Percentiles rank a stretch among this genome's conserved stretches.
Evolutionary conservation across 2,888 invertebrate genomes (phyloP).

Genomic region (Glomeris marginata): DNA sequence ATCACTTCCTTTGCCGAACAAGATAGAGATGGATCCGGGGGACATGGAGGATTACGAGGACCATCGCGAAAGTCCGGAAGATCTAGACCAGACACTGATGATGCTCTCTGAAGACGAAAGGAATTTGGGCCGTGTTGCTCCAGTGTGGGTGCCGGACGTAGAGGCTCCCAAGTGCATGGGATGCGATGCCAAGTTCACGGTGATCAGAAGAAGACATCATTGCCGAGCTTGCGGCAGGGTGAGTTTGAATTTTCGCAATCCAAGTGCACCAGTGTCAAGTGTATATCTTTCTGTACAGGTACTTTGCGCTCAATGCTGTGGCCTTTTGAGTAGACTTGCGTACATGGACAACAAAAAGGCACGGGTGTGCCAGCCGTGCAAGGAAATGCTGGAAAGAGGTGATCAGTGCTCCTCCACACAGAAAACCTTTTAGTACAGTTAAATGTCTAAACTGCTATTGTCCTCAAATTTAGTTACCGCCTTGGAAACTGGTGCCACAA

Average conservation of each 20-base stretch:
- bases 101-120: conserved; percentile 21
- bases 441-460: background rate
- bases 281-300: conserved; percentile 37
- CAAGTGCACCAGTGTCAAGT: background rate
- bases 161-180: conserved; percentile 68
- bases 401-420: background rate
- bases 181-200: conserved; percentile 62
- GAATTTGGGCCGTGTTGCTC: conserved; percentile 53
- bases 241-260: conserved; percentile 19
- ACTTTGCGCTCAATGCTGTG: conserved; percentile 62
- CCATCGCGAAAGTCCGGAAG: conserved; percentile 8
- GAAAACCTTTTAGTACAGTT: background rate
- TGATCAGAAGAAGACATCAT: conserved; percentile 62
- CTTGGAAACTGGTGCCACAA: conserved; percentile 3
- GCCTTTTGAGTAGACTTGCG: conserved; percentile 49
- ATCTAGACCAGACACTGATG: conserved; percentile 8
- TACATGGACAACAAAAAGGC: conserved; percentile 61
- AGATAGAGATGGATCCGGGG: conserved; percentile 8
- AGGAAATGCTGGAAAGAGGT: conserved; percentile 19
- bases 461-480: background rate
- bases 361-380: conserved; percentile 58
- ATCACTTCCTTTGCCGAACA: conserved; percentile 27
- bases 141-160: conserved; percentile 74
- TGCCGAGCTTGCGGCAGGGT: conserved; percentile 74
- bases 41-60: conserved; percentile 3